Base-by-base conservation (phyloP, 2,888 invertebrate species). In the Athalia cordata region DNA sequence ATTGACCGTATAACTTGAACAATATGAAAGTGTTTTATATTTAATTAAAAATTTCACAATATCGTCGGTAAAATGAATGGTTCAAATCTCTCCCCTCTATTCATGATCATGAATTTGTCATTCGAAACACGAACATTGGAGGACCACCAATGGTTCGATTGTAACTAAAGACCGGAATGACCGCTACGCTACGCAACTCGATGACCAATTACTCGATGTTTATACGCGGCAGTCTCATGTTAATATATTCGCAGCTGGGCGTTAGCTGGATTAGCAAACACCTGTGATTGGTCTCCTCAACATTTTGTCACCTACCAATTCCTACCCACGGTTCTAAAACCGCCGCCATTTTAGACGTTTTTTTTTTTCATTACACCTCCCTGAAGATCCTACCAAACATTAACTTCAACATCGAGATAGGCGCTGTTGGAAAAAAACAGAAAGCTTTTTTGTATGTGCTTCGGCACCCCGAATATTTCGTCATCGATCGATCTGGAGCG, bases 31-130 rank as follows among this genome's bases (percentile, higher is more conserved):
- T 62, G 62, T n/a, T 13, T 8, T 7, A 72, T 62, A 62, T 61
- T 75, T 64, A 75, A 75, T 75, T 62, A 62, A 75, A 75, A 62
- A 75, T 75, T 43, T 29, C 62, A 75, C 62, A 62, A 50, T 62
- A 62, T 75, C 72, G 43, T 50, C 61, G 62, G 62, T 75, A 62
- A 29, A 75, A 43, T 52, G 49, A 62, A 29, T 62, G 1, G 49
- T 11, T 62, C 75, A 62, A 29, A 62, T 8, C 45, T 8, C n/a
- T 11, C 55, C 55, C 29, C 29, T 68, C 68, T 65, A 65, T 43
- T 52, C 13, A 68, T 29, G 52, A 52, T 4, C 43, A 52, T 9
- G 55, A 59, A 68, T 68, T 68, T 43, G 15, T 50, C 55, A 11
- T 55, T 15, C 68, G 11, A 45, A n/a, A 9, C 72, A 47, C 59